Evolutionary conservation across 2,888 invertebrate species (phyloP).

Genomic region (Ophion ellenae): DNA sequence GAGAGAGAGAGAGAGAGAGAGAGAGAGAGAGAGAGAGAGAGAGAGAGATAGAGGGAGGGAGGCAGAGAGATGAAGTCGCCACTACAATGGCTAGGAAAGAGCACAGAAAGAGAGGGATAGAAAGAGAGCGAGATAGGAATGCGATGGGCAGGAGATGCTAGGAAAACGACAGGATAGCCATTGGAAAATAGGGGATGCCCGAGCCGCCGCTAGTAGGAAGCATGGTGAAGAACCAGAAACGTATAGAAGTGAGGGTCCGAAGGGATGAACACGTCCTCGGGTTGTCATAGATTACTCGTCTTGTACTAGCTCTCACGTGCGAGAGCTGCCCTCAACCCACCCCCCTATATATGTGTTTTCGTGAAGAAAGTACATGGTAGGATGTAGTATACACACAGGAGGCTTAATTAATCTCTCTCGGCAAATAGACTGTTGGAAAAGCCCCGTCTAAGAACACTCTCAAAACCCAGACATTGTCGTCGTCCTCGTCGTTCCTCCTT

Average conservation of each 20-base stretch:
- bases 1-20: too few relatives aligned
- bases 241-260: slow-evolving; percentile 9
- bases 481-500: slow-evolving; percentile 13
- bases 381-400: slow-evolving; percentile 46
- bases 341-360: too few relatives aligned
- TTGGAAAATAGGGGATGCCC: slow-evolving; percentile 8
- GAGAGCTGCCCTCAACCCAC: neutral
- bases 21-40: too few relatives aligned
- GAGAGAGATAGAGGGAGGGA: too few relatives aligned
- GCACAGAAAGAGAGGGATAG: too few relatives aligned
- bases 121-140: neutral
- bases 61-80: too few relatives aligned
- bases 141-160: neutral
- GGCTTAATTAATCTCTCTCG: slow-evolving; percentile 72
- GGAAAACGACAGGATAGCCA: neutral
- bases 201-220: too few relatives aligned
- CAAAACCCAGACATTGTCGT: slow-evolving; percentile 27
- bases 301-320: neutral
- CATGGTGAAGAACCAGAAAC: too few relatives aligned
- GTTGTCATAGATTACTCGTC: slow-evolving; percentile 1
- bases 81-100: too few relatives aligned
- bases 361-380: neutral
- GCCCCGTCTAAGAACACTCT: slow-evolving; percentile 18
- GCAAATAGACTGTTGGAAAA: slow-evolving; percentile 65
- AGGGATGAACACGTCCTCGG: slow-evolving; percentile 29